Base-by-base conservation (phyloP, 2,797 vertebrate species). In the Gastrophryne carolinensis region DNA sequence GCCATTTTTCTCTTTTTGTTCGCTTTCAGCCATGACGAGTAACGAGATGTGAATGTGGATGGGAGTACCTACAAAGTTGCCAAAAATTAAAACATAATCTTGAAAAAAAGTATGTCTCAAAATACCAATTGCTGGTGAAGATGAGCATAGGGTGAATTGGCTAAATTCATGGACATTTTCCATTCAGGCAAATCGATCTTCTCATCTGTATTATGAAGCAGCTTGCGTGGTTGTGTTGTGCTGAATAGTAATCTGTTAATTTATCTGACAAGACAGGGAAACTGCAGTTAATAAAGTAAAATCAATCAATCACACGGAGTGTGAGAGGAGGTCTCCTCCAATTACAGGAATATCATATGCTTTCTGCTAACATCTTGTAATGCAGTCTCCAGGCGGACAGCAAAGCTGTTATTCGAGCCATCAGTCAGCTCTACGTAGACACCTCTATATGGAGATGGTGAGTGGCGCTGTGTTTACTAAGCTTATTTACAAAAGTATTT, bases 201-300 rank as follows among this genome's bases (percentile, higher is more conserved):
- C n/a, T n/a, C n/a, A n/a, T n/a, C 24, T 56, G 37, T 74, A 73
- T 27, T 76, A 41, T 23, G 19, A 32, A 63, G 56, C 47, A 69
- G 65, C 34, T 69, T 70, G 65, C 60, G 54, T 70, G 56, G 37
- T 24, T 63, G 44, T 39, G 32, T 61, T 37, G 32, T 60, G 32
- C 73, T 52, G 53, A 60, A 53, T 58, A 26, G 52, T 66, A 66
- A 69, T 63, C 56, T n/a, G n/a, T n/a, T n/a, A n/a, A 76, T 76
- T 76, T 56, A 76, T 37, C 41, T 76, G 65, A 70, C 73, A 76
- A 54, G 65, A 70, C 56, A 12, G 17, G 54, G 73, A 76, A 69
- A 54, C 53, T 54, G 32, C 44, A 71, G 66, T 63, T 70, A 70
- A 77, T 77, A 77, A 71, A 70, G 49, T 39, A 54, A 56, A 63